Evolutionary conservation across 1,140 invertebrate genomes (phyloP), one percentile per base, ranked within the genome.

Genomic region (Onthophagus taurus): DNA sequence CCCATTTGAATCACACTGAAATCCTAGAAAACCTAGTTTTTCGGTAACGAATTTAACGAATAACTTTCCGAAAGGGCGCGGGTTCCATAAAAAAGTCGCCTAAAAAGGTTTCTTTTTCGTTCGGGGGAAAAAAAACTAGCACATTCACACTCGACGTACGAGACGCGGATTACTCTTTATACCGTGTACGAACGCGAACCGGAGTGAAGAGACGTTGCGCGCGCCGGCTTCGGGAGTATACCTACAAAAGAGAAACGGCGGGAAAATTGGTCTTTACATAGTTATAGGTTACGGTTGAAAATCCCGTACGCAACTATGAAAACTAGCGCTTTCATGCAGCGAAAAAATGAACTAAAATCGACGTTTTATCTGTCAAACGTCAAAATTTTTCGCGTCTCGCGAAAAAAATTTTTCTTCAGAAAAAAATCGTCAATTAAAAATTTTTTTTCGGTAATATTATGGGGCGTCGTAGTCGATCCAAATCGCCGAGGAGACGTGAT

Each of bases 391-490:
- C 35, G 29, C 38, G 45, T 39, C 38, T 44, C 4, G 35, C 29
- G 35, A 24, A 29, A 41, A 41, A 41, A 41, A 29, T 41, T n/a
- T 17, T 24, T 41, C 47, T 45, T 47, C 24, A 55, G 50, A 49
- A 55, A 56, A 54, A 55, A 58, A 51, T 4, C 33, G 31, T 41
- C 41, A 46, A 51, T 41, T 14, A 45, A 41, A 9, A 9, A 3
- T 20, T 47, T 51, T 52, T 52, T 54, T 52, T 50, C 38, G 38
- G 16, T 8, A 16, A 29, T n/a, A n/a, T 26, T 29, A 64, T 64
- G 60, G 59, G 62, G 34, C 52, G 61, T 43, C 48, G 60, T 36
- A 63, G 63, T 52, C 55, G 63, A 45, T 65, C 63, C 14, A 58
- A 57, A 47, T 65, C 63, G 19, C 63, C 63, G 23, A 52, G 38